Conservation (phyloP, 2,888 invertebrate species). For the Dicyrtomina minuta region DNA sequence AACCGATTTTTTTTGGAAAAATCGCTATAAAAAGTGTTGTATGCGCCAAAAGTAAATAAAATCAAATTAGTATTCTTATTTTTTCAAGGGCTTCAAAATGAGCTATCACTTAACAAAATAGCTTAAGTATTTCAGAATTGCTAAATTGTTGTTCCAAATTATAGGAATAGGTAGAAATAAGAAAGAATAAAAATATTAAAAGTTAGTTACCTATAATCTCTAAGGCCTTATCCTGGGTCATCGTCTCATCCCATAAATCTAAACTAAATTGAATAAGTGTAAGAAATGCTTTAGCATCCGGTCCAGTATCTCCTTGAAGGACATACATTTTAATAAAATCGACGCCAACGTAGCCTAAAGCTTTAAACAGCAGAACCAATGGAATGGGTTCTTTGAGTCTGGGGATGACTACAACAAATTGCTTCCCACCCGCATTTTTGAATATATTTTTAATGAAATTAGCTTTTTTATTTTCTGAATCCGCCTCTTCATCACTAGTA, state of each 20-base stretch:
- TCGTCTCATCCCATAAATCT: constrained; percentile 56
- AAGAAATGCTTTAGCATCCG: neutral
- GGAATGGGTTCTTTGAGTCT: constrained; percentile 9
- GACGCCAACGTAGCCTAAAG: neutral
- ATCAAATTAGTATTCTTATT: too few species aligned
- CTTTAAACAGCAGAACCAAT: neutral
- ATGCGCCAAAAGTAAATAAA: too few species aligned
- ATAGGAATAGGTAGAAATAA: too few species aligned
- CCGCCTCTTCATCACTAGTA: neutral
- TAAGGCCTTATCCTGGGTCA: neutral
- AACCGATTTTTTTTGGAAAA: too few species aligned
- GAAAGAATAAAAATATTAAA: too few species aligned
- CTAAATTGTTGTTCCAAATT: too few species aligned
- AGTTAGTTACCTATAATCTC: constrained; percentile 25
- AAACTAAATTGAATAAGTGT: constrained; percentile 11
- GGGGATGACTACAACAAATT: constrained; percentile 19
- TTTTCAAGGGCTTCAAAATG: too few species aligned
- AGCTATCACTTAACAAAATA: too few species aligned
- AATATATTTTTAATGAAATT: neutral
- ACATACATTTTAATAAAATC: constrained; percentile 7
- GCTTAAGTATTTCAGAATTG: too few species aligned
- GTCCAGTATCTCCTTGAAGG: constrained; percentile 15
- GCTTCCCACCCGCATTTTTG: constrained; percentile 3
- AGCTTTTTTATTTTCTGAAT: neutral
- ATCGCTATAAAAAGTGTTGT: too few species aligned